Percentiles rank a stretch among this genome's conserved stretches.
phyloP scores from a whole-genome alignment of 2,113 vertebrate species.

The Pipra filicauda region DNA sequence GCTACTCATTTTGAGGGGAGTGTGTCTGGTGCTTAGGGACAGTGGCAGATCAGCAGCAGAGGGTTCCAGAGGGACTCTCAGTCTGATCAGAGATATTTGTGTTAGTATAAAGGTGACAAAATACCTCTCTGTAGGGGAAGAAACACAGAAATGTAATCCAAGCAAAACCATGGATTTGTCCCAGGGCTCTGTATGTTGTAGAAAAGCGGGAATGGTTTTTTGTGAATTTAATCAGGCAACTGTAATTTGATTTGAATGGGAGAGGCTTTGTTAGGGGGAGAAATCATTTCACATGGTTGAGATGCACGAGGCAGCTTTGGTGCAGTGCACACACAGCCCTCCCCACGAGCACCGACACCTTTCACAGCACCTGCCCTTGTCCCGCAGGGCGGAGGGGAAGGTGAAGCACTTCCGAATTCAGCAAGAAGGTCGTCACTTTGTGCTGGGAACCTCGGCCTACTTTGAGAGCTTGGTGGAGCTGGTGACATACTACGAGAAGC shows the following conservation, averaged over 20 bases:
- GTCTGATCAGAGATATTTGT: neutral
- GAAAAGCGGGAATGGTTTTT: neutral
- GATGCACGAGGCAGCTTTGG: neutral
- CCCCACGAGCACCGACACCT: rapidly evolving
- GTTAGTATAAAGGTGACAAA: neutral
- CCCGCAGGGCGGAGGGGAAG: constrained; percentile 87
- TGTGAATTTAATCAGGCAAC: neutral
- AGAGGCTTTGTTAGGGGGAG: neutral
- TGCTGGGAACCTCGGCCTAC: constrained; percentile 90
- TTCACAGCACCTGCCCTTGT: neutral
- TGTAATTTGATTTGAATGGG: neutral
- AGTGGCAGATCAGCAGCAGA: neutral
- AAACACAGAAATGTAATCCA: neutral
- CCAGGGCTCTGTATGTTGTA: neutral
- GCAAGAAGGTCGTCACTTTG: constrained; percentile 85
- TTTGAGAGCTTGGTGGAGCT: constrained; percentile 94
- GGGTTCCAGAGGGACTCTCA: neutral
- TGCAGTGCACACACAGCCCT: neutral
- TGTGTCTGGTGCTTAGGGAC: neutral
- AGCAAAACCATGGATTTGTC: neutral
- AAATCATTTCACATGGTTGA: rapidly evolving
- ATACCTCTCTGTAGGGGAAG: neutral
- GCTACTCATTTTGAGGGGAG: neutral
- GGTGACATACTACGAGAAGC: constrained; percentile 90
- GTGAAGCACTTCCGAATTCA: constrained; percentile 96